Percentiles rank a stretch among this genome's conserved stretches.
phyloP scores from a whole-genome alignment of 2,888 invertebrate species.

The Trisateles emortualis region DNA sequence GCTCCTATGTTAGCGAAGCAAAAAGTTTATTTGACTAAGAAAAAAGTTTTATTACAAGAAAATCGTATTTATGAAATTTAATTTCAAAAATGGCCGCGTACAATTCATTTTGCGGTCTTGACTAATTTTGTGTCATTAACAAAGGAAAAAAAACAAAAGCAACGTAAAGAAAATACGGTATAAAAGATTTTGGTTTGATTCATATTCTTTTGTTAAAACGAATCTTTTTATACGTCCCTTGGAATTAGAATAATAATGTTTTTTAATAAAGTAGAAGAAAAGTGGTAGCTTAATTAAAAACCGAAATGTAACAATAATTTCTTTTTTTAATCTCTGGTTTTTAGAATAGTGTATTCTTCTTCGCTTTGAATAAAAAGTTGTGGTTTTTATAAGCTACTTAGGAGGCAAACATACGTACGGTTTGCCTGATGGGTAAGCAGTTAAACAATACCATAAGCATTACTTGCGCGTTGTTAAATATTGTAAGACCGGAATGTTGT shows the following conservation, averaged over 20 bases:
- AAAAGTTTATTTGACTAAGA: slow-evolving; percentile 6
- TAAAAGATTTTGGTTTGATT: slow-evolving; percentile 38
- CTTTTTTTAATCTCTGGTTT: too few relatives aligned
- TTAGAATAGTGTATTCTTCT: too few relatives aligned
- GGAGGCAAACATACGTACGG: too few relatives aligned
- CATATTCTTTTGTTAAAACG: slow-evolving; percentile 41
- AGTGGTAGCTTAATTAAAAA: slow-evolving; percentile 42
- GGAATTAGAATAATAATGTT: slow-evolving; percentile 49
- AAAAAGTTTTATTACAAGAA: neutral
- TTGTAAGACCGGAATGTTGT: too few relatives aligned
- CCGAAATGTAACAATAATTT: slow-evolving; percentile 13
- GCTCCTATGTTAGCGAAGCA: too few relatives aligned
- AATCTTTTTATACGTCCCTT: slow-evolving; percentile 41
- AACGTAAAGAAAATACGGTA: slow-evolving; percentile 33
- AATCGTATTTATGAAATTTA: slow-evolving; percentile 4
- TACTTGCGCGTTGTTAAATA: too few relatives aligned
- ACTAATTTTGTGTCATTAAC: slow-evolving; percentile 30
- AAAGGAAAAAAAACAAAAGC: slow-evolving; percentile 33
- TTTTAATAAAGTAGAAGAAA: slow-evolving; percentile 43
- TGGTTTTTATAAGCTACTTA: too few relatives aligned
- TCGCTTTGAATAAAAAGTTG: too few relatives aligned
- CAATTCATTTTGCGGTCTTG: slow-evolving; percentile 16
- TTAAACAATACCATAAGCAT: too few relatives aligned
- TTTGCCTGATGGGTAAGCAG: too few relatives aligned
- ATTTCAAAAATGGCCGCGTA: slow-evolving; percentile 11